Conservation (phyloP, 2,797 vertebrate genomes). For the Malurus leucopterus region DNA sequence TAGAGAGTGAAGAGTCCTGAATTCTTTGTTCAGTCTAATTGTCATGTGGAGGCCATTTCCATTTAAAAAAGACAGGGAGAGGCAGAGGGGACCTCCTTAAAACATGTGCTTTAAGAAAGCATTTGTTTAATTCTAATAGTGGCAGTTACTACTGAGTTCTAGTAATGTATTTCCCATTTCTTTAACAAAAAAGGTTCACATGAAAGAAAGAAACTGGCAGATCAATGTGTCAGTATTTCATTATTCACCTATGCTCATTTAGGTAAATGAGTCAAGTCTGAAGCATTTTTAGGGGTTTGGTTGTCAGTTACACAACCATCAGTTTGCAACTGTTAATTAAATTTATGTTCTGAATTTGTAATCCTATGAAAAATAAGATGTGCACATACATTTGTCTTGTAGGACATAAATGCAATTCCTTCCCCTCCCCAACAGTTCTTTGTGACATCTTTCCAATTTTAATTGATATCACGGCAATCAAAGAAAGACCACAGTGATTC, state of each 20-base stretch:
- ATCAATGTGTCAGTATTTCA: slow-evolving; percentile 25
- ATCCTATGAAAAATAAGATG: slow-evolving; percentile 57
- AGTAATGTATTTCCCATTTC: background rate
- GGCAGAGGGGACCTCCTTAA: background rate
- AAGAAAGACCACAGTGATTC: slow-evolving; percentile 53
- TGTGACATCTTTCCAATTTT: slow-evolving; percentile 59
- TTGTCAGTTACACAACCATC: slow-evolving; percentile 53
- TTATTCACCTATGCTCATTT: slow-evolving; percentile 44
- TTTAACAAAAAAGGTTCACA: background rate
- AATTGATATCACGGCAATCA: slow-evolving; percentile 61
- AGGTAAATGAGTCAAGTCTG: slow-evolving; percentile 37
- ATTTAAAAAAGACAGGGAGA: background rate
- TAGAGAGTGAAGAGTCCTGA: background rate
- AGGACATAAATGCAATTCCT: slow-evolving; percentile 38
- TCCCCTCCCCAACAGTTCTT: slow-evolving; percentile 4
- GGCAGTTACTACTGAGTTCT: background rate
- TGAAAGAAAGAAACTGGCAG: slow-evolving; percentile 1
- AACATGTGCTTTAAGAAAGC: background rate
- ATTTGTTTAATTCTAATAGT: background rate
- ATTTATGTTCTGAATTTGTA: slow-evolving; percentile 61
- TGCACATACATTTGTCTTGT: slow-evolving; percentile 50
- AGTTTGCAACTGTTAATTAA: slow-evolving; percentile 38
- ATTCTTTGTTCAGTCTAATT: background rate
- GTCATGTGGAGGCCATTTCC: background rate
- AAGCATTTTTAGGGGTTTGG: slow-evolving; percentile 33